Conservation (phyloP, 2,797 vertebrate species). For the Peromyscus aztecus region DNA sequence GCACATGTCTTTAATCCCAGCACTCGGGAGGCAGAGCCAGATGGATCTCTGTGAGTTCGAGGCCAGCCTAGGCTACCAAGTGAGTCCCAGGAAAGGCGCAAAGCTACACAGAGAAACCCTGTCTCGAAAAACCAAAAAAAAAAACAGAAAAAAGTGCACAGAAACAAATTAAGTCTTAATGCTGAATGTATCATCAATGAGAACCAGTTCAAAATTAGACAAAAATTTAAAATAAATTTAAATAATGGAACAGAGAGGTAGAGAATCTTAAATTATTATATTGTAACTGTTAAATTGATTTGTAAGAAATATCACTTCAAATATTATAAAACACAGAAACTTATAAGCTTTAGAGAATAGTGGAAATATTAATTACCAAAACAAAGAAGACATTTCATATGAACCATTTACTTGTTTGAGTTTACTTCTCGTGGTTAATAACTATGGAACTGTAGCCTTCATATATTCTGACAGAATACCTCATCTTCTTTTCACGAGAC, state of each 20-base stretch:
- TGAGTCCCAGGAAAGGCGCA: no score
- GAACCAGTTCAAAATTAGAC: neutral
- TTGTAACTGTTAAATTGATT: neutral
- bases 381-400: neutral
- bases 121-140: no score
- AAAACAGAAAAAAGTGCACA: neutral
- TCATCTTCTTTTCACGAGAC: neutral
- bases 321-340: neutral
- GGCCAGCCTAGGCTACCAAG: no score
- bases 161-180: neutral
- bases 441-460: neutral
- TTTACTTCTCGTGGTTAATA: neutral
- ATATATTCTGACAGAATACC: neutral
- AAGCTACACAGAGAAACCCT: no score
- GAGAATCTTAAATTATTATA: neutral
- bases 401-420: neutral
- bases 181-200: neutral
- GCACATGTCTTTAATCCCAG: no score
- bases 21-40: no score
- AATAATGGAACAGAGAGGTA: neutral
- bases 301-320: neutral
- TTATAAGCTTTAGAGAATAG: neutral
- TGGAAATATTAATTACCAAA: neutral
- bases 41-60: no score
- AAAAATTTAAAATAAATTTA: slow-evolving; percentile 3